Conservation (phyloP, 2,888 invertebrate species). For the Balanococcus diminutus region DNA sequence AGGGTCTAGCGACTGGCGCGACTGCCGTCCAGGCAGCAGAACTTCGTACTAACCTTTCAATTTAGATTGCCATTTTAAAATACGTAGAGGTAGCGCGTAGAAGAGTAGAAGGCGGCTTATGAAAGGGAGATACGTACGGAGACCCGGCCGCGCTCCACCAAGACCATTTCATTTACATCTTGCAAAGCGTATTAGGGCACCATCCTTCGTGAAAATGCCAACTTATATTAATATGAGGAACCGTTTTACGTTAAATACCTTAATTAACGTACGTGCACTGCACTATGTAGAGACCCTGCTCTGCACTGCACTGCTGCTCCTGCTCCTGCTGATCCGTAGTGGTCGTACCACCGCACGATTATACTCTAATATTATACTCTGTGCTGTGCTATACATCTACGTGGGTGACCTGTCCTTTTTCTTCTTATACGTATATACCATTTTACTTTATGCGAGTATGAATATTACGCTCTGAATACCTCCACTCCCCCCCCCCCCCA, state of each 20-base stretch:
- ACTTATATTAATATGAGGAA: slow-evolving; percentile 40
- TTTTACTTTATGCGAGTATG: too few species aligned
- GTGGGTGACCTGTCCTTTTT: too few species aligned
- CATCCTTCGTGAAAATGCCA: slow-evolving; percentile 36
- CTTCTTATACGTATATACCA: too few species aligned
- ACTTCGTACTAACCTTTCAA: neutral
- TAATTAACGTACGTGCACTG: slow-evolving; percentile 18
- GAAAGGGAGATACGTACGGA: neutral
- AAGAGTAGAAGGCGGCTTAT: neutral
- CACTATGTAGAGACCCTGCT: neutral
- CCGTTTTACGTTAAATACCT: slow-evolving; percentile 39
- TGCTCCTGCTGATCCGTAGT: neutral
- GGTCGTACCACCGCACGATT: too few species aligned
- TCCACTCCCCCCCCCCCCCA: too few species aligned
- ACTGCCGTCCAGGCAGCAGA: neutral
- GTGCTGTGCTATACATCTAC: too few species aligned
- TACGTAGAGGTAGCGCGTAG: neutral
- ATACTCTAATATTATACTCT: too few species aligned
- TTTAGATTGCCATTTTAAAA: slow-evolving; percentile 37
- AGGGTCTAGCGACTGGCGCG: neutral
- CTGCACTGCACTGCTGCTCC: neutral
- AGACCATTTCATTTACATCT: slow-evolving; percentile 42
- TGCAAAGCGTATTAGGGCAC: slow-evolving; percentile 29
- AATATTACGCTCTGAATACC: too few species aligned
- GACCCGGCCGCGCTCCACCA: neutral